phyloP scores from a whole-genome alignment of 1,140 invertebrate genomes.

The Aphaenogaster floridana region DNA sequence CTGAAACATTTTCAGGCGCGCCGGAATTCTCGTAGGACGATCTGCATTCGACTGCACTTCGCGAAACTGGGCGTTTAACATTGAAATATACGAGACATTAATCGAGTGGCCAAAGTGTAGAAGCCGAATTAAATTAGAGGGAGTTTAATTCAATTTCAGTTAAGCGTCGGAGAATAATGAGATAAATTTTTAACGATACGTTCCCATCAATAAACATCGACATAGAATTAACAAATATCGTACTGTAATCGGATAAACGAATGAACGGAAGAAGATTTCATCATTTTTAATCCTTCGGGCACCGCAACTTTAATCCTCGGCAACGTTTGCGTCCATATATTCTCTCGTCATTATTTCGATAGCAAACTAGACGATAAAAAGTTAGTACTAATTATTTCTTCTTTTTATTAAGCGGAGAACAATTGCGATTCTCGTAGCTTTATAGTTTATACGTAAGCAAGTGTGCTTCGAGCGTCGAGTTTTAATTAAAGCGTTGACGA shows the following conservation, averaged over 20 bases:
- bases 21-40: slow-evolving; percentile 25
- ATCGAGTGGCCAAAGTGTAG: slow-evolving; percentile 38
- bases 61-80: slow-evolving; percentile 54
- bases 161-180: background rate
- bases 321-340: background rate
- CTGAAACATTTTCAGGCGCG: slow-evolving; percentile 36
- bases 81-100: slow-evolving; percentile 39
- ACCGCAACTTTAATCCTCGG: background rate
- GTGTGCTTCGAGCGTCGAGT: slow-evolving; percentile 1
- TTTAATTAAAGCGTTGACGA: slow-evolving; percentile 56
- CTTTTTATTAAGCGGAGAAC: background rate
- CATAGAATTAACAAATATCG: background rate
- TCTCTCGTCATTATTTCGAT: background rate
- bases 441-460: slow-evolving; percentile 6
- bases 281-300: background rate
- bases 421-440: background rate
- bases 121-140: slow-evolving; percentile 34
- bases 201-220: background rate
- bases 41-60: slow-evolving; percentile 52
- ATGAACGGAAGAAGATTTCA: background rate
- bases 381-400: background rate
- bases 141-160: slow-evolving; percentile 47
- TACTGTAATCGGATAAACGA: background rate
- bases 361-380: background rate
- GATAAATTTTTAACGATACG: slow-evolving; percentile 17